phyloP scores from a whole-genome alignment of 2,797 vertebrate genomes.

The Molossus molossus region DNA sequence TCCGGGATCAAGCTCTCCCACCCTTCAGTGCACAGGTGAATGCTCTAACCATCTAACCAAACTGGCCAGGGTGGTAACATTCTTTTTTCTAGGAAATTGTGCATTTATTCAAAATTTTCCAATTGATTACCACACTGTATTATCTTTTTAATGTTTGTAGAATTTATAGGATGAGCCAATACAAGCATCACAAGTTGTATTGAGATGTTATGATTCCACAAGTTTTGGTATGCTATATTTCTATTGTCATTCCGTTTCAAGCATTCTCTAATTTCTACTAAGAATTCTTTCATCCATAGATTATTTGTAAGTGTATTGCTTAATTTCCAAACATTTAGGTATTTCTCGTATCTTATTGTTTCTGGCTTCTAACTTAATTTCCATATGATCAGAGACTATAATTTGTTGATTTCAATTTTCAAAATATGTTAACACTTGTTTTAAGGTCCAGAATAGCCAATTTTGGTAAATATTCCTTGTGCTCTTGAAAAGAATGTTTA shows the following conservation, averaged over 20 bases:
- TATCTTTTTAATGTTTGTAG: neutral
- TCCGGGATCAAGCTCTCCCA: too few species aligned
- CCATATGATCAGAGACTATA: neutral
- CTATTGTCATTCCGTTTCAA: slow-evolving; percentile 14
- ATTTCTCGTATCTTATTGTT: slow-evolving; percentile 5
- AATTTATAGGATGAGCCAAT: neutral
- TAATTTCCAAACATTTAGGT: slow-evolving; percentile 7
- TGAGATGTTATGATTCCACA: neutral
- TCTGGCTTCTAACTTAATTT: slow-evolving; percentile 35
- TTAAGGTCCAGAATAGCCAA: slow-evolving; percentile 10
- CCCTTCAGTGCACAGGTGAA: too few species aligned
- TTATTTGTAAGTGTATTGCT: slow-evolving; percentile 44
- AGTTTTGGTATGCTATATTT: neutral
- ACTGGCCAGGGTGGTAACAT: too few species aligned
- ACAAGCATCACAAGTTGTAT: neutral
- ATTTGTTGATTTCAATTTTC: slow-evolving; percentile 51
- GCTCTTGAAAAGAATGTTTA: neutral
- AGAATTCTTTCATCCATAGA: slow-evolving; percentile 28
- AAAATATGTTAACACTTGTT: slow-evolving; percentile 35
- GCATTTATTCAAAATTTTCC: slow-evolving; percentile 54
- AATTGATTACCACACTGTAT: neutral
- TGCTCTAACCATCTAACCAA: too few species aligned
- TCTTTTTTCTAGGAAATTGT: neutral
- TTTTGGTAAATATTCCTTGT: neutral
- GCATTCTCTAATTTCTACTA: slow-evolving; percentile 13